Evolutionary conservation across 1,140 invertebrate genomes (phyloP), one percentile per base, ranked within the genome.

Genomic region (Geopemphigus sp.): DNA sequence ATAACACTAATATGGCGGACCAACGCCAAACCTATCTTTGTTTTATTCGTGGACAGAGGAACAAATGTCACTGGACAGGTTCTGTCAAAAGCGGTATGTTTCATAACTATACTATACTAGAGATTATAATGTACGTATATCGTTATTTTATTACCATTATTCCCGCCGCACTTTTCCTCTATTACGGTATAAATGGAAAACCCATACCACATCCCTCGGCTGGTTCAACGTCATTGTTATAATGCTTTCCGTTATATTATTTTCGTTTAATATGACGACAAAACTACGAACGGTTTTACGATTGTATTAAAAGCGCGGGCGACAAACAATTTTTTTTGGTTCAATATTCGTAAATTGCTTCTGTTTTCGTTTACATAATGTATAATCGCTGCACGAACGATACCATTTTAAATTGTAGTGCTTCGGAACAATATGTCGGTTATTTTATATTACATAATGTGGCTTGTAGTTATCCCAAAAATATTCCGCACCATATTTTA

Each of bases 71-170:
- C 63, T 39, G 32, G 63, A 45, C 63, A 66, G 63, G n/a, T 66
- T 15, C 45, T 53, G 66, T 70, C 66, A 50, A 70, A 50, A 26
- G 22, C 22, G 15, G 39, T 47, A 14, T 50, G 5, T 70, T 70
- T 32, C 15, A 29, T 26, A 24, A n/a, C 45, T 47, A 22, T 5
- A n/a, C 45, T 26, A 22, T 32, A 50, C 66, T 50, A 70, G 22
- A 70, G 14, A 26, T 50, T n/a, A 70, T 50, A 70, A 50, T 47
- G 22, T 50, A 70, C 26, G 66, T 70, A 26, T 70, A 70, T 66
- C 45, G 26, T 70, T 50, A 50, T 70, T 70, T 70, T 50, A 70
- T 70, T 26, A 15, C 45, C 24, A 70, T 70, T 70, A 70, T 70
- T 70, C 14, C 45, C 24, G 50, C 17, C 45, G 19, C 32, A 66